phyloP scores from a whole-genome alignment of 2,113 vertebrate genomes.

The Cygnus buccinator region DNA sequence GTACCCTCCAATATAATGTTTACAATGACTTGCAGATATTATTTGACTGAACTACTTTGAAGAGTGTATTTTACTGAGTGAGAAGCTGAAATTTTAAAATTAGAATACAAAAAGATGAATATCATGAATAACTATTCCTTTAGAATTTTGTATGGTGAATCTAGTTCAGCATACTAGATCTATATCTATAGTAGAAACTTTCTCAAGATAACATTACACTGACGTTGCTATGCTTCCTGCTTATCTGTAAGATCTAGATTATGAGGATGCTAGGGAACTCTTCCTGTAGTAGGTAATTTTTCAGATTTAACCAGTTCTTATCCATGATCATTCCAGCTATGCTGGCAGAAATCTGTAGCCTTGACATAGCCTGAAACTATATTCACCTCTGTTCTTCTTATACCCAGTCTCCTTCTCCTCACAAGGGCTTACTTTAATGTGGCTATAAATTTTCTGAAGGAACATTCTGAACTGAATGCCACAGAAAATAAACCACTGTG shows the following conservation, averaged over 20 bases:
- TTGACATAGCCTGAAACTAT: neutral
- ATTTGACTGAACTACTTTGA: neutral
- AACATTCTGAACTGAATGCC: conserved; percentile 6
- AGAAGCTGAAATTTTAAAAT: neutral
- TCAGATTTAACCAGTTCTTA: neutral
- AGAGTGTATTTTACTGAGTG: conserved; percentile 5
- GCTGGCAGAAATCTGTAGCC: neutral
- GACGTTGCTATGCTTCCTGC: neutral
- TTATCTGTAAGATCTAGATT: neutral
- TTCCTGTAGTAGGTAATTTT: neutral
- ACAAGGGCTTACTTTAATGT: conserved; percentile 39
- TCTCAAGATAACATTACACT: neutral
- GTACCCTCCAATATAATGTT: neutral
- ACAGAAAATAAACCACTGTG: conserved; percentile 36
- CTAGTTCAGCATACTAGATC: neutral
- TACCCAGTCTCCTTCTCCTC: neutral
- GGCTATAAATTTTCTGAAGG: conserved; percentile 51
- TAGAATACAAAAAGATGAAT: neutral
- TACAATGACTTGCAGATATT: neutral
- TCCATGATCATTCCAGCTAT: neutral
- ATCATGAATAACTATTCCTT: neutral
- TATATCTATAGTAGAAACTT: neutral
- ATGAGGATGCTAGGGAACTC: neutral
- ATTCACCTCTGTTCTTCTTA: neutral
- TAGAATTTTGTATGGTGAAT: neutral